Evolutionary conservation across 2,797 vertebrate genomes (phyloP).

Genomic region (Neosalanx taihuensis): DNA sequence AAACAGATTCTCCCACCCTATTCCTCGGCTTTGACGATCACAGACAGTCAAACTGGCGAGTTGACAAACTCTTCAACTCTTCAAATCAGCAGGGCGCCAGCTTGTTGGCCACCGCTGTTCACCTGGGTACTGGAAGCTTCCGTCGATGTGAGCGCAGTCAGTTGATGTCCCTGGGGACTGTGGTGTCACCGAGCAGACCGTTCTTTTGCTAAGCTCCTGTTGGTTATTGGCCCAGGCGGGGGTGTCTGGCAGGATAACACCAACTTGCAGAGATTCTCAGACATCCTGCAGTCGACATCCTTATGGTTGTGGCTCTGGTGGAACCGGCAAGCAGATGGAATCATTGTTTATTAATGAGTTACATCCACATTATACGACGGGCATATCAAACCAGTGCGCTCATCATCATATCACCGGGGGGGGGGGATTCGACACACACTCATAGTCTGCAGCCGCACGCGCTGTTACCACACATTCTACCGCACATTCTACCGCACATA

Average conservation of each 20-base stretch:
- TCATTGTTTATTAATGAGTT: constrained; percentile 11
- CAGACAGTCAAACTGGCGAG: background rate
- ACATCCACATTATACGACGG: constrained; percentile 14
- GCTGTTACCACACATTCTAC: background rate
- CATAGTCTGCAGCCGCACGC: background rate
- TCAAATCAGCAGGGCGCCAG: background rate
- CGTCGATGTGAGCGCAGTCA: background rate
- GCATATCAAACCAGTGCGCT: background rate
- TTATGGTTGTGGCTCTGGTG: background rate
- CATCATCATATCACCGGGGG: background rate
- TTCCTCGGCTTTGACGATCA: background rate
- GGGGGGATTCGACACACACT: background rate
- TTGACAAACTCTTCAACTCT: background rate
- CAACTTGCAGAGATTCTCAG: background rate
- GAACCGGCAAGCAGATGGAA: background rate
- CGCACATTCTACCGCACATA: background rate
- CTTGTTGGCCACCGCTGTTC: background rate
- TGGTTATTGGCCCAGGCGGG: background rate
- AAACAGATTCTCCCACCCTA: background rate
- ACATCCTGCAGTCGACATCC: background rate
- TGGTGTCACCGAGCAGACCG: background rate
- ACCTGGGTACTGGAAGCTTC: too few species aligned
- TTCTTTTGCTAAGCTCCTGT: background rate
- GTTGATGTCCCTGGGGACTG: background rate
- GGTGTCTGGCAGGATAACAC: background rate